Conservation (phyloP, 2,797 vertebrate genomes). For the Schizopygopsis malacanthus region DNA sequence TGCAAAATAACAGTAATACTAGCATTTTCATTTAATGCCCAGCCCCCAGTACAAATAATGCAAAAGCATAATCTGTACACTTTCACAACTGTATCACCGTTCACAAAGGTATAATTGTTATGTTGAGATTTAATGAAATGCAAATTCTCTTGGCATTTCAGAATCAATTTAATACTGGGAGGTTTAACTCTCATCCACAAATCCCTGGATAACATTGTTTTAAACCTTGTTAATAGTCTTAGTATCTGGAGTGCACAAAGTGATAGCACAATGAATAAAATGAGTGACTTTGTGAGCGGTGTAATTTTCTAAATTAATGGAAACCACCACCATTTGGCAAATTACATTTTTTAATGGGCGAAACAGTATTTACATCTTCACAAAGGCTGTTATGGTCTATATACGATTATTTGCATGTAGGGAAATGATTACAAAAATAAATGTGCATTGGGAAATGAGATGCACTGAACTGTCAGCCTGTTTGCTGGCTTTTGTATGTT, state of each 20-base stretch:
- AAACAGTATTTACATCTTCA: conserved; percentile 59
- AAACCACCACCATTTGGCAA: conserved; percentile 60
- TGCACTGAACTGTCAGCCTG: neutral
- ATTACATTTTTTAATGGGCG: conserved; percentile 58
- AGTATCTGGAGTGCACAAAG: conserved; percentile 62
- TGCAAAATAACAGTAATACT: neutral
- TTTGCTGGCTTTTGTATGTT: conserved; percentile 13
- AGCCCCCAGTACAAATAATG: conserved; percentile 39
- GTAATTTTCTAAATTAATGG: conserved; percentile 63
- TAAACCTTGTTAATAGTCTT: conserved; percentile 66
- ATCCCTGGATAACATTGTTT: conserved; percentile 67
- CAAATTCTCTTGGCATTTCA: conserved; percentile 64
- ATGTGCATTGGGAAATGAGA: conserved; percentile 34
- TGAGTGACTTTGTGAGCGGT: conserved; percentile 57
- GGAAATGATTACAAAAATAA: conserved; percentile 44
- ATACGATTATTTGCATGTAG: conserved; percentile 37
- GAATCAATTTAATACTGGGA: conserved; percentile 65
- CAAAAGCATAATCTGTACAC: conserved; percentile 56
- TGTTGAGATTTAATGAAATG: conserved; percentile 64
- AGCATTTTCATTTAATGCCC: conserved; percentile 13
- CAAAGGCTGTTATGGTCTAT: conserved; percentile 33
- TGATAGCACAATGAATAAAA: conserved; percentile 64
- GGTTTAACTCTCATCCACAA: conserved; percentile 64
- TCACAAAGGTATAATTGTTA: conserved; percentile 63
- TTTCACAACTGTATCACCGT: conserved; percentile 48